These are phyloP conservation scores for Mythimna lalbum DNA, from an alignment of 2,888 invertebrate genomes.

Conservation along the genomic window DNA sequence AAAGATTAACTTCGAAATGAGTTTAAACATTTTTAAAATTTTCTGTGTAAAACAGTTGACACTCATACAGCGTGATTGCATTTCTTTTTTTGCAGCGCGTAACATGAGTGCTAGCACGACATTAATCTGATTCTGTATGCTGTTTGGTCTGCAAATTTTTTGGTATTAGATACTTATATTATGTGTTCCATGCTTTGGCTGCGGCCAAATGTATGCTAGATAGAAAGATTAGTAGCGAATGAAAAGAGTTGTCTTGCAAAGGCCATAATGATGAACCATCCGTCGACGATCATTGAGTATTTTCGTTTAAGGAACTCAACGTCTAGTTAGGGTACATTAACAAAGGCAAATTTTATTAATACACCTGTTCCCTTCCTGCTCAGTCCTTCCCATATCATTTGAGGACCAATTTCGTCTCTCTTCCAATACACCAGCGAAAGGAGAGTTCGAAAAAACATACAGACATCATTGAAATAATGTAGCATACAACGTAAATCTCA, in stretches of 20 bases:
- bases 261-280: too few relatives aligned
- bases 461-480: too few relatives aligned
- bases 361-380: too few relatives aligned
- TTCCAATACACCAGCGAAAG: too few relatives aligned
- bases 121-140: conserved; percentile 26
- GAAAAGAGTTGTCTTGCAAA: not conserved
- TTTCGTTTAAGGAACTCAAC: too few relatives aligned
- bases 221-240: not conserved
- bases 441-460: too few relatives aligned
- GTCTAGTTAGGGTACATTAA: too few relatives aligned
- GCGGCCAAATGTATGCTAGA: not conserved
- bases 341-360: too few relatives aligned
- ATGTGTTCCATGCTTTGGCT: not conserved
- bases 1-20: conserved; percentile 1
- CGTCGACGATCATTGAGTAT: too few relatives aligned
- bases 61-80: not conserved
- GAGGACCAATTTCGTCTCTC: too few relatives aligned
- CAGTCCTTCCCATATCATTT: too few relatives aligned
- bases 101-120: conserved; percentile 7
- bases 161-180: not conserved
- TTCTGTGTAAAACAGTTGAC: not conserved
- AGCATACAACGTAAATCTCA: too few relatives aligned
- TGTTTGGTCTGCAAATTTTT: conserved; percentile 24
- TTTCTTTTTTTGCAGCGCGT: conserved; percentile 20
- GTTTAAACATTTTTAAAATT: conserved; percentile 12